Evolutionary conservation across 2,797 vertebrate genomes (phyloP), one percentile per base, ranked within the genome.

Genomic region (Loriculus beryllinus): DNA sequence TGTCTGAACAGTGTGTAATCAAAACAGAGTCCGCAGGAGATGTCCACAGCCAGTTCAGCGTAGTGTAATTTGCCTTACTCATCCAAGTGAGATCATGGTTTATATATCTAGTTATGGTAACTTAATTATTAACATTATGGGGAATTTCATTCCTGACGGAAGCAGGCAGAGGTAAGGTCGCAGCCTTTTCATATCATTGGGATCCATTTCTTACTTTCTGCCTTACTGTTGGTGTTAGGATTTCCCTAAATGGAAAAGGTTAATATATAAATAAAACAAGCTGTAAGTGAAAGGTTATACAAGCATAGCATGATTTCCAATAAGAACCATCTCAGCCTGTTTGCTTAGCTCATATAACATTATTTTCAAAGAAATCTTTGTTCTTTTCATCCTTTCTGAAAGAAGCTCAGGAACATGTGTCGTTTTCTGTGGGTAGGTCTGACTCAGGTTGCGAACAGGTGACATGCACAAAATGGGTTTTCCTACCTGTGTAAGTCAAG

Each of bases 51-150:
- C 22, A 21, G 33, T 6, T 23, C 54, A 40, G 42, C 0, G 0
- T 6, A n/a, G 42, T 8, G 85, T 43, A 29, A 52, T 62, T 60
- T 52, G 31, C 54, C 54, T 80, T 15, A 22, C 31, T 82, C 54
- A 42, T 8, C 39, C 82, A 17, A 19, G 49, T 31, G 54, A 65
- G 23, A 26, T 59, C 6, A 2, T 4, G n/a, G 18, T 43, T 82
- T 57, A 0, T 4, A 1, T 12, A 12, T 29, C 15, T 54, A 65
- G 2, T 52, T 48, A 29, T 0, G 1, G 26, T 29, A 7, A 67
- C 51, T 71, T 35, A 29, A 48, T 77, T 67, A 25, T 54, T 25
- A 3, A 15, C 0, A 0, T 10, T 25, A 10, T 2, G 28, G 63
- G 45, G 42, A 63, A 51, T 47, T 19, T 8, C 1, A 4, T 49